These are phyloP conservation scores for Trichonephila clavipes DNA, from an alignment of 1,140 invertebrate species.

Conservation along the genomic window DNA sequence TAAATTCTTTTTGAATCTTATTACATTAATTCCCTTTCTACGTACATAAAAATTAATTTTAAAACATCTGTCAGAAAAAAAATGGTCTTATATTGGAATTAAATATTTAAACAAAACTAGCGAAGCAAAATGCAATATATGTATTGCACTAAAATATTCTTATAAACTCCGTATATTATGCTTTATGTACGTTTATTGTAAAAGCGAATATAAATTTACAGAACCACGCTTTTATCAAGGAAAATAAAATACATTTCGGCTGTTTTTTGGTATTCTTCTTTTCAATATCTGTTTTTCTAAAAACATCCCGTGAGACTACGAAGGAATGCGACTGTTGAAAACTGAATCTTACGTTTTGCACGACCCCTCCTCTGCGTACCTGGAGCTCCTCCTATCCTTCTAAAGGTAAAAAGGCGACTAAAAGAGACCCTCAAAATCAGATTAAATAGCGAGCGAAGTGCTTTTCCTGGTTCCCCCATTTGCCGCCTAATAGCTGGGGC, in stretches of 20 bases:
- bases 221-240: background rate
- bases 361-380: background rate
- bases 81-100: too few relatives aligned
- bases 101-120: too few relatives aligned
- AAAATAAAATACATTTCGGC: background rate
- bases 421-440: constrained; percentile 73
- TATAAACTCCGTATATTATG: too few relatives aligned
- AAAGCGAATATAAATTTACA: background rate
- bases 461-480: constrained; percentile 75
- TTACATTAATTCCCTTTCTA: too few relatives aligned
- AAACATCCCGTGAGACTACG: background rate
- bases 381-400: background rate
- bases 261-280: background rate
- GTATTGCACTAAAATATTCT: too few relatives aligned
- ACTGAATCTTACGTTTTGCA: background rate
- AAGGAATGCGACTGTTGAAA: background rate
- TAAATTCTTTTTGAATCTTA: too few relatives aligned
- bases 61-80: too few relatives aligned
- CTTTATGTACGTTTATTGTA: too few relatives aligned
- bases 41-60: too few relatives aligned
- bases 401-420: constrained; percentile 55
- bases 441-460: constrained; percentile 76
- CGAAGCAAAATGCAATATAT: too few relatives aligned
- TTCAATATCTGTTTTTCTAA: background rate
- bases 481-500: constrained; percentile 70